phyloP scores from a whole-genome alignment of 2,797 vertebrate species.

The Melopsittacus undulatus region DNA sequence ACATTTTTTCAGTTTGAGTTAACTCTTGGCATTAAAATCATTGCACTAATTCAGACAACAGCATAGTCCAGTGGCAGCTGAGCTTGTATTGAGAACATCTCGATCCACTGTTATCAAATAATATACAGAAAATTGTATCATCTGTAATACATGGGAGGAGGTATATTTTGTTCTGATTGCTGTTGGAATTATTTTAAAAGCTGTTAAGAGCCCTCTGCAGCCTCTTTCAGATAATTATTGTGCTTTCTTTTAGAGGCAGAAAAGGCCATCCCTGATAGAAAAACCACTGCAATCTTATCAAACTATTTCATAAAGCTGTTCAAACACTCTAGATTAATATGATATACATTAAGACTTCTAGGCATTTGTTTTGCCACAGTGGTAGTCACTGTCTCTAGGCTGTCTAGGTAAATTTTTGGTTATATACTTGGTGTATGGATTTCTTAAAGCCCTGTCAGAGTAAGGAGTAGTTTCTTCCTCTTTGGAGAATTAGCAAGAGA shows the following conservation, averaged over 20 bases:
- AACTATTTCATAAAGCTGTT: neutral
- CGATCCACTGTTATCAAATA: neutral
- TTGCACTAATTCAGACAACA: neutral
- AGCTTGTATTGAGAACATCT: neutral
- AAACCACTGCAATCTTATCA: rapidly evolving
- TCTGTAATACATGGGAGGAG: neutral
- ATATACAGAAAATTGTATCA: neutral
- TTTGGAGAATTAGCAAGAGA: neutral
- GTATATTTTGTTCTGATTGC: slow-evolving; percentile 12
- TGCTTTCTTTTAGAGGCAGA: neutral
- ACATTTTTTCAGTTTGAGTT: slow-evolving; percentile 5
- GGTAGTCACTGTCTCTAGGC: neutral
- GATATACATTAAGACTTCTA: neutral
- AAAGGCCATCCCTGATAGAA: neutral
- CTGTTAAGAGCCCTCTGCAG: neutral
- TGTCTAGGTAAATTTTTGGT: neutral
- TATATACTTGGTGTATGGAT: neutral
- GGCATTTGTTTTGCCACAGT: neutral
- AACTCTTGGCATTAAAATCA: slow-evolving; percentile 24
- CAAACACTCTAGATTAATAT: neutral
- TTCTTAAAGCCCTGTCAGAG: neutral
- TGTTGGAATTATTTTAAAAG: slow-evolving; percentile 3
- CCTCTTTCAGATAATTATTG: neutral
- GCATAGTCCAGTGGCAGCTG: neutral
- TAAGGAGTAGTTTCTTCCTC: neutral